A percentile compares a stretch with the other conserved stretches of the same genome.
These are phyloP conservation scores for Proctacanthus coquilletti DNA, from an alignment of 1,140 invertebrate species.

Conservation along the genomic window DNA sequence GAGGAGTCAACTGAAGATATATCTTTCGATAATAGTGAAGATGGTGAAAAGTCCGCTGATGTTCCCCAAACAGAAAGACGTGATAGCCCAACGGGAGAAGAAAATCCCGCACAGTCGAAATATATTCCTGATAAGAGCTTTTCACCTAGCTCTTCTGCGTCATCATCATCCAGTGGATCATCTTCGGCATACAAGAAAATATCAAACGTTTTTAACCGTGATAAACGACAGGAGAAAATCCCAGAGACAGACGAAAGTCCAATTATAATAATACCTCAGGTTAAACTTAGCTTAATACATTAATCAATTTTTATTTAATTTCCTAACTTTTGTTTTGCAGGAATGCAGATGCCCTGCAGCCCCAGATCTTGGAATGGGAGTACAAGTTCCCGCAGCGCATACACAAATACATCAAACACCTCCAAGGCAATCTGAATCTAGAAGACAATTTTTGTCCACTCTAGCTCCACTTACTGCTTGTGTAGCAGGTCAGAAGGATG, in stretches of 20 bases:
- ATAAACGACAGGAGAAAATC: constrained; percentile 31
- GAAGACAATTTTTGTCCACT: constrained; percentile 58
- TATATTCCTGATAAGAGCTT: constrained; percentile 34
- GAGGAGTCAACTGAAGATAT: constrained; percentile 38
- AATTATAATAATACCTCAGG: constrained; percentile 30
- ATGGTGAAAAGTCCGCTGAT: constrained; percentile 9
- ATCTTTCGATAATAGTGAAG: constrained; percentile 8
- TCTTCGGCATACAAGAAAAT: constrained; percentile 50
- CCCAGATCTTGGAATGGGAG: constrained; percentile 41
- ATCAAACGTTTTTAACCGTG: constrained; percentile 46
- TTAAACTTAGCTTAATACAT: constrained; percentile 1
- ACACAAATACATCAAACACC: constrained; percentile 27
- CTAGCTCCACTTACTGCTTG: constrained; percentile 57
- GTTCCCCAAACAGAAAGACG: constrained; percentile 25
- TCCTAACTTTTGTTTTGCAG: constrained; percentile 10
- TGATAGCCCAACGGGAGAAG: constrained; percentile 37
- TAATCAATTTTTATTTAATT: neutral
- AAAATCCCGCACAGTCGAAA: constrained; percentile 29
- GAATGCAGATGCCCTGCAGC: constrained; percentile 30
- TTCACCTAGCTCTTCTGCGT: constrained; percentile 36
- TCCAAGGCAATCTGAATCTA: constrained; percentile 31
- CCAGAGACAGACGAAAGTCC: constrained; percentile 30
- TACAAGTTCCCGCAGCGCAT: constrained; percentile 27
- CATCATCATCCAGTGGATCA: constrained; percentile 34
- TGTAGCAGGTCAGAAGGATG: constrained; percentile 45